Evolutionary conservation across 2,113 vertebrate genomes (phyloP).

Genomic region (Sphyrna mokarran): DNA sequence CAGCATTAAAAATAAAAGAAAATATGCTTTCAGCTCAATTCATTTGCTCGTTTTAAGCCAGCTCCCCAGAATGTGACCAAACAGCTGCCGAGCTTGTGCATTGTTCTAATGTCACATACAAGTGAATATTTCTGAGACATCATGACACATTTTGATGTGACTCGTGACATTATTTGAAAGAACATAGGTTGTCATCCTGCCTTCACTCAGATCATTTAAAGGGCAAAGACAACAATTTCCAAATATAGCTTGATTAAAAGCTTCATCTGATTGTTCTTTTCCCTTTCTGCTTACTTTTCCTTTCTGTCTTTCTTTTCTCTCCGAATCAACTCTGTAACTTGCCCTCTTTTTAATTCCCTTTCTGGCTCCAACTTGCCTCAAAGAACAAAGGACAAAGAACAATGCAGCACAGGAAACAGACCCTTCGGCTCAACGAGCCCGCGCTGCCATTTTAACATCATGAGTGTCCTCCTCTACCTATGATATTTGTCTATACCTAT

Average conservation of each 20-base stretch:
- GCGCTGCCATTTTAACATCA: no score
- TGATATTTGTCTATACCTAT: no score
- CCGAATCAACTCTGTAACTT: neutral
- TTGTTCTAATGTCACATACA: neutral
- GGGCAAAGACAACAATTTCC: neutral
- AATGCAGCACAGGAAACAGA: no score
- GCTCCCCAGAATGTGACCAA: neutral
- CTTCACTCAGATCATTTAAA: no score
- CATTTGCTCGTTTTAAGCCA: neutral
- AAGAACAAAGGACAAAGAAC: no score
- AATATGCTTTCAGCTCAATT: neutral
- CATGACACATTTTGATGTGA: neutral
- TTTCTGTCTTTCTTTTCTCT: neutral
- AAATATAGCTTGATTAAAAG: neutral
- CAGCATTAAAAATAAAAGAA: neutral
- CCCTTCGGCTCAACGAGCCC: no score
- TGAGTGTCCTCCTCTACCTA: no score
- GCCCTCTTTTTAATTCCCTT: neutral
- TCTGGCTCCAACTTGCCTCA: neutral
- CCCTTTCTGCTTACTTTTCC: neutral
- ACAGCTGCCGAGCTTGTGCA: neutral
- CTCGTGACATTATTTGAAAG: neutral
- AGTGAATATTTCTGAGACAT: neutral
- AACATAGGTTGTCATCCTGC: no score
- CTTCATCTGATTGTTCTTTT: neutral